Conservation (phyloP, 2,113 vertebrate species). For the Naja naja region DNA sequence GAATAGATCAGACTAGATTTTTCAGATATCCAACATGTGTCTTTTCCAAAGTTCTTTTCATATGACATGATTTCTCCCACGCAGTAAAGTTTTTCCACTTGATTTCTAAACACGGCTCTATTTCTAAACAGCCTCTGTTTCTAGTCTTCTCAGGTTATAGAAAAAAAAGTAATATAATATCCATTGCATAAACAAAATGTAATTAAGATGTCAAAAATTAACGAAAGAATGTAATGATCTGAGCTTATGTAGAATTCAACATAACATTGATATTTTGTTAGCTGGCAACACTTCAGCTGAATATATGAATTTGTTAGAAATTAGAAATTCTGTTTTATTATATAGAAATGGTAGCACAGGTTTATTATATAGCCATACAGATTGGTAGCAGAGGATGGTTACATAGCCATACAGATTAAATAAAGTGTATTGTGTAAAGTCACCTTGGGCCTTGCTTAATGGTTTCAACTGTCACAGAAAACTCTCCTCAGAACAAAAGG, state of each 20-base stretch:
- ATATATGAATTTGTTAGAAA: background rate
- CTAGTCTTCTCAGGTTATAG: background rate
- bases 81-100: background rate
- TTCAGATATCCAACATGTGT: background rate
- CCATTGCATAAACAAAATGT: background rate
- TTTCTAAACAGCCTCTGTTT: background rate
- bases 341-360: background rate
- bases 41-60: background rate
- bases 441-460: background rate
- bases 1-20: background rate
- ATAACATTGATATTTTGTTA: background rate
- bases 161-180: background rate
- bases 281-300: background rate
- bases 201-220: background rate
- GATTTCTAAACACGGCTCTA: background rate
- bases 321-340: background rate
- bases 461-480: background rate
- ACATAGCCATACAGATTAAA: background rate
- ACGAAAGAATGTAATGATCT: background rate
- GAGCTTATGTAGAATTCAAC: background rate
- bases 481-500: background rate
- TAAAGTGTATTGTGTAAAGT: background rate
- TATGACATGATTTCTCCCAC: background rate
- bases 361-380: background rate
- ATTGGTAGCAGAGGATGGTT: too few species aligned